Evolutionary conservation across 2,113 vertebrate species (phyloP).

Genomic region (Phaethon lepturus): DNA sequence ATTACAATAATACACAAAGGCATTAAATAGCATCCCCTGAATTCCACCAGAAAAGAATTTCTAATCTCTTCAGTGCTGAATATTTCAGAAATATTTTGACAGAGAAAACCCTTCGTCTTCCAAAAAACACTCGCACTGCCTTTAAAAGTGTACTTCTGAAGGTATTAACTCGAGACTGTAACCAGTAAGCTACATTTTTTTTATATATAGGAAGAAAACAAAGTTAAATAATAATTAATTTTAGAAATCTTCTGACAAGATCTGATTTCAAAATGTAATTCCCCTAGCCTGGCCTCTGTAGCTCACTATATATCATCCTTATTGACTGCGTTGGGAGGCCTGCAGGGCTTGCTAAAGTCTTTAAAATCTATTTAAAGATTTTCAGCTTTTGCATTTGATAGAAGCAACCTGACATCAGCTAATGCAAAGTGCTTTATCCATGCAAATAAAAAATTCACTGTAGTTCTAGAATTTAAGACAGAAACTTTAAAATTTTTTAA

Average conservation of each 20-base stretch:
- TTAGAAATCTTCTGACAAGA: background rate
- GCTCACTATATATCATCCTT: conserved; percentile 14
- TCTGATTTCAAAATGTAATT: conserved; percentile 35
- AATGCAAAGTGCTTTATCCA: background rate
- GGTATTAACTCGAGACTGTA: background rate
- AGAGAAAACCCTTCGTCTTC: background rate
- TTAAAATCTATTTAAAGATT: background rate
- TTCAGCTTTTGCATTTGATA: conserved; percentile 4
- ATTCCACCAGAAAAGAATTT: background rate
- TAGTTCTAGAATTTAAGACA: background rate
- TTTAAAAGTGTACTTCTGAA: background rate
- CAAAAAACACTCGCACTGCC: background rate
- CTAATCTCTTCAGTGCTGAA: background rate
- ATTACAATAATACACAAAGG: background rate
- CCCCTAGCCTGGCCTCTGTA: background rate
- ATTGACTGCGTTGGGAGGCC: conserved; percentile 9
- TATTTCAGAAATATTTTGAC: background rate
- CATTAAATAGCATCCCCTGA: background rate
- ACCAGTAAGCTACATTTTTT: background rate
- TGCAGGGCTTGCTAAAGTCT: conserved; percentile 12
- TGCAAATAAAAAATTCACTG: background rate
- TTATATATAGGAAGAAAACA: background rate
- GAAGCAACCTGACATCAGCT: background rate
- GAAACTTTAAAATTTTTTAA: background rate
- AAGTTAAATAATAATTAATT: conserved; percentile 35